These are phyloP conservation scores for Drosophila fungiperda DNA, from an alignment of 2,888 invertebrate genomes.

Conservation along the genomic window DNA sequence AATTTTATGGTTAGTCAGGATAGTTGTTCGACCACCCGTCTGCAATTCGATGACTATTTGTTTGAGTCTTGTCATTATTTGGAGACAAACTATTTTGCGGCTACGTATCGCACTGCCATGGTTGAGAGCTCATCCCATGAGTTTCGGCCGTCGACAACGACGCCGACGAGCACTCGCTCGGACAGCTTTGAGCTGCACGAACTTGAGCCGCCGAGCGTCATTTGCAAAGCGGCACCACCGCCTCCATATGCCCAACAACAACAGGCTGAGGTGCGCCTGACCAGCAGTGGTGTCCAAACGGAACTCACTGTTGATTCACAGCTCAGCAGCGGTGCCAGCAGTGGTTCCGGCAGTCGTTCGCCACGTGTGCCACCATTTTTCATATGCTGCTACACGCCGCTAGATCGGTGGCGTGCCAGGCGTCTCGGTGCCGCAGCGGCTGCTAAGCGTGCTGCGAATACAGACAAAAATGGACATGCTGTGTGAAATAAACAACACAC, in stretches of 20 bases:
- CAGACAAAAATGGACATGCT: constrained; percentile 60
- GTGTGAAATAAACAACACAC: constrained; percentile 66
- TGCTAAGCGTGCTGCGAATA: constrained; percentile 32
- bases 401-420: constrained; percentile 84
- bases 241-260: constrained; percentile 33
- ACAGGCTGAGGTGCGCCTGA: constrained; percentile 76
- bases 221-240: constrained; percentile 77
- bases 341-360: constrained; percentile 56
- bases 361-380: constrained; percentile 82
- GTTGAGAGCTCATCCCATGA: constrained; percentile 84
- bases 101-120: constrained; percentile 85
- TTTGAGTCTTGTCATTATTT: constrained; percentile 84
- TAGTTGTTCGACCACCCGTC: constrained; percentile 58
- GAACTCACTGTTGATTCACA: constrained; percentile 82
- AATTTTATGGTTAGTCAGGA: constrained; percentile 58
- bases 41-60: constrained; percentile 84
- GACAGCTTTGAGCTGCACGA: constrained; percentile 81
- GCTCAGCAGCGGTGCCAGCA: constrained; percentile 64
- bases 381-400: constrained; percentile 84
- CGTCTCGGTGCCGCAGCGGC: constrained; percentile 60
- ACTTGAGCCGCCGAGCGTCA: constrained; percentile 79
- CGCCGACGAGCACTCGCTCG: constrained; percentile 75
- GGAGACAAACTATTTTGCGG: constrained; percentile 85
- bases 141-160: constrained; percentile 83
- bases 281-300: constrained; percentile 83